Evolutionary conservation across 2,797 vertebrate genomes (phyloP).

Genomic region (Alouatta caraya): DNA sequence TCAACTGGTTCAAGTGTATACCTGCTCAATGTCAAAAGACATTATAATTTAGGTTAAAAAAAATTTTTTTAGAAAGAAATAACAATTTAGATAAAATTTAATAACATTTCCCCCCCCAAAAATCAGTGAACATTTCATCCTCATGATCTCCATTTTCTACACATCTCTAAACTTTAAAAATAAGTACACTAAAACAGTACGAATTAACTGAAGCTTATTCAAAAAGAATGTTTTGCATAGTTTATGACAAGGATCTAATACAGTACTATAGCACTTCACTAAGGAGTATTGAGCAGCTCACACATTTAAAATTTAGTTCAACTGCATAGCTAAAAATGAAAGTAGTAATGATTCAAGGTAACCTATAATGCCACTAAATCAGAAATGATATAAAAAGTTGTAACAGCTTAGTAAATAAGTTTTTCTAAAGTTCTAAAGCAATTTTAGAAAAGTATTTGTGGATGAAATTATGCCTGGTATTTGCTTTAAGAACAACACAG

Average conservation of each 20-base stretch:
- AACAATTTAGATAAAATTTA: slow-evolving; percentile 38
- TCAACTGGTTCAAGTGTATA: background rate
- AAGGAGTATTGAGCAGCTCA: background rate
- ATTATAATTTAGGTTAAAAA: slow-evolving; percentile 50
- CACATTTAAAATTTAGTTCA: slow-evolving; percentile 48
- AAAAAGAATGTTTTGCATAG: slow-evolving; percentile 33
- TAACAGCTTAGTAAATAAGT: background rate
- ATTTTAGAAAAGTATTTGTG: slow-evolving; percentile 18
- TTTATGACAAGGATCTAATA: slow-evolving; percentile 50
- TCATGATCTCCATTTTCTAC: background rate
- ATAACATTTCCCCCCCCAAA: background rate
- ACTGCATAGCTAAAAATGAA: slow-evolving; percentile 27
- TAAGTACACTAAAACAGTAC: background rate
- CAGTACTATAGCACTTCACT: slow-evolving; percentile 19
- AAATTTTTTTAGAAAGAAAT: background rate
- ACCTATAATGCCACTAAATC: background rate
- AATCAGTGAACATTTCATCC: slow-evolving; percentile 11
- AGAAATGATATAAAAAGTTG: slow-evolving; percentile 20
- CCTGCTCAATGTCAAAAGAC: slow-evolving; percentile 13
- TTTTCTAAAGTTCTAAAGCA: slow-evolving; percentile 47
- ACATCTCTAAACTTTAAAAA: slow-evolving; percentile 9
- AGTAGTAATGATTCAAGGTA: slow-evolving; percentile 40
- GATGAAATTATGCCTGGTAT: background rate
- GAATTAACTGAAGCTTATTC: slow-evolving; percentile 25
- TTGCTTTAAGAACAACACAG: slow-evolving; percentile 41